Base-by-base conservation (phyloP, 2,113 vertebrate species). In the Mobula birostris region DNA sequence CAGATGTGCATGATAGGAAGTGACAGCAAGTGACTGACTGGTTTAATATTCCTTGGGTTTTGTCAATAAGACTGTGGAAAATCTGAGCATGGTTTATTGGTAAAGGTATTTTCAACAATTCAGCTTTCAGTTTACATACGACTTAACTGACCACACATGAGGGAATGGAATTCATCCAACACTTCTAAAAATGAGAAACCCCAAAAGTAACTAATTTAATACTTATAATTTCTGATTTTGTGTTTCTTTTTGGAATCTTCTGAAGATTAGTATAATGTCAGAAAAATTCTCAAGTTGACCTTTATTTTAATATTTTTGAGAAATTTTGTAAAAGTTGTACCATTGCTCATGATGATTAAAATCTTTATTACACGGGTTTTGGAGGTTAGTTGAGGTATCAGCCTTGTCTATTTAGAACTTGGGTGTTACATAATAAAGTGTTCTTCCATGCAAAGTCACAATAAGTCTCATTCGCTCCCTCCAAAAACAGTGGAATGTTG, bases 141-240 rank as follows among this genome's bases (percentile, higher is more conserved):
- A 27, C 27, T 24, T 61, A 56, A 14, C 83, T 87, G 56, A 87
- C 56, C 11, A 61, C 83, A 61, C 27, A 87, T 58, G 29, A 56
- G 29, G 83, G 21, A 87, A 40, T 87, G 21, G 24, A 61, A 87
- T 87, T 40, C 80, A 83, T 83, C 58, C 24, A 29, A 87, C 27
- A 61, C 29, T 56, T 61, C 9, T 87, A 24, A 87, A 87, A 77
- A 14, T 24, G 48, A 7, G 9, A 58, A 27, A 56, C 56, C 8
- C 56, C 56, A 87, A 61, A 87, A 87, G 29, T 87, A 87, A 48
- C 24, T 56, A 83, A 48, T 83, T 83, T 83, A 83, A 83, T 36
- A 27, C 80, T 83, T 29, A 87, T 48, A 48, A 48, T 61, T 87
- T 56, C 83, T 56, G 27, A 29, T 87, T 24, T 61, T 87, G 11